Conservation (phyloP, 2,888 invertebrate genomes). For the Aphelenchoides bicaudatus region DNA sequence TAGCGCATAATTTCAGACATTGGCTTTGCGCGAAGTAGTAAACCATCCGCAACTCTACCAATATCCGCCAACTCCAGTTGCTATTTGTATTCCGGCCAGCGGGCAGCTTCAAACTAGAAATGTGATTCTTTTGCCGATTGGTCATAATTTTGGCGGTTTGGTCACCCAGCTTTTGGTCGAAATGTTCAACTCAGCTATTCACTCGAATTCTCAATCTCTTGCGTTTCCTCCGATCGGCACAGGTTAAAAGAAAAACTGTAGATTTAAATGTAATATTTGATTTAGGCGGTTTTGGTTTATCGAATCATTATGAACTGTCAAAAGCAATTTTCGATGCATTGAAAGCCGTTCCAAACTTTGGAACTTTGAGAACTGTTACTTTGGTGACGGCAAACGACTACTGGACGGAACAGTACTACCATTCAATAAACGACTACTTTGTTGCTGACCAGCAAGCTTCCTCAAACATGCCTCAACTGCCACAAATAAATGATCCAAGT, state of each 20-base stretch:
- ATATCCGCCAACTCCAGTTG: slow-evolving; percentile 14
- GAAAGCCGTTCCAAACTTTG: background rate
- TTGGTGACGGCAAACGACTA: background rate
- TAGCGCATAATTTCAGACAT: too few species aligned
- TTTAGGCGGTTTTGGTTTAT: slow-evolving; percentile 4
- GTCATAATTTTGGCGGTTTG: background rate
- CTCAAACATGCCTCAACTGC: too few species aligned
- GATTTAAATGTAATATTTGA: background rate
- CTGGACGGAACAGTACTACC: too few species aligned
- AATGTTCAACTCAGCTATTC: slow-evolving; percentile 22
- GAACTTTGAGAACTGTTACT: background rate
- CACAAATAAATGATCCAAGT: too few species aligned
- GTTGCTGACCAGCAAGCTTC: too few species aligned
- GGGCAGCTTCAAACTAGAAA: slow-evolving; percentile 6
- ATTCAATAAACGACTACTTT: too few species aligned
- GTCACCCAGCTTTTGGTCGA: slow-evolving; percentile 22
- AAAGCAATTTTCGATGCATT: too few species aligned
- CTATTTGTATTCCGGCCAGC: background rate
- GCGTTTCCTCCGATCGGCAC: slow-evolving; percentile 31
- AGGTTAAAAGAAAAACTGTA: slow-evolving; percentile 14
- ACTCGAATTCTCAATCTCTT: slow-evolving; percentile 16
- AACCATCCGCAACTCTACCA: background rate
- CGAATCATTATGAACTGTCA: background rate
- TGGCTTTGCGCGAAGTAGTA: background rate
- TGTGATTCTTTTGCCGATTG: slow-evolving; percentile 28